Evolutionary conservation across 2,113 vertebrate genomes (phyloP).

Genomic region (Rana temporaria): DNA sequence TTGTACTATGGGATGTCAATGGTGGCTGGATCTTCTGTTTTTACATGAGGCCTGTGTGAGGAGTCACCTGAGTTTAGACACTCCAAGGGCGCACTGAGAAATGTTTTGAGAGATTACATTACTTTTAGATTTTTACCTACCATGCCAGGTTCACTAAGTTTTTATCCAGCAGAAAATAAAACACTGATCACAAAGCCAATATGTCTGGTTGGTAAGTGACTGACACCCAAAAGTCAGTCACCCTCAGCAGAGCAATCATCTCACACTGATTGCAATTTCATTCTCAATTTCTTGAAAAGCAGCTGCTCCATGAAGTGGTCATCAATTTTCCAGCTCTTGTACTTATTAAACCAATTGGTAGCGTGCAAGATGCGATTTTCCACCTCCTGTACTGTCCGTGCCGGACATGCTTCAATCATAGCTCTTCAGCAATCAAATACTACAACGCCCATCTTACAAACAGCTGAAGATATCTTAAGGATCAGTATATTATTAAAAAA

Average conservation of each 20-base stretch:
- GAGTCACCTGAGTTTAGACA: no score
- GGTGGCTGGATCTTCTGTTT: no score
- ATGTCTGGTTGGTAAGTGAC: background rate
- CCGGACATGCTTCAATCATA: background rate
- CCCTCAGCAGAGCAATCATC: slow-evolving; percentile 13
- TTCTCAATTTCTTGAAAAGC: background rate
- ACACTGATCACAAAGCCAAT: background rate
- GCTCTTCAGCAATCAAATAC: no score
- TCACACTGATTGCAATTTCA: slow-evolving; percentile 6
- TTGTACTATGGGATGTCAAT: no score
- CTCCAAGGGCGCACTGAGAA: no score
- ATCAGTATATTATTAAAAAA: no score
- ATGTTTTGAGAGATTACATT: no score
- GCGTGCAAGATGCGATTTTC: slow-evolving; percentile 6
- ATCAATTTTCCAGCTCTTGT: background rate
- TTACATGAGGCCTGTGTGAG: no score
- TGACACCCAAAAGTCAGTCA: background rate
- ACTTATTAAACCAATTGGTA: background rate
- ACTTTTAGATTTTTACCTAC: no score
- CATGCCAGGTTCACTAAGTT: background rate
- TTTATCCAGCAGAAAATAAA: slow-evolving; percentile 1
- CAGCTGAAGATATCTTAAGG: no score
- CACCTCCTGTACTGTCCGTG: background rate
- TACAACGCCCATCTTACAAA: no score
- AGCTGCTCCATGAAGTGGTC: background rate